A percentile compares a stretch with the other conserved stretches of the same genome.
Conservation (phyloP, 2,113 vertebrate genomes). For the Entomyzon cyanotis region DNA sequence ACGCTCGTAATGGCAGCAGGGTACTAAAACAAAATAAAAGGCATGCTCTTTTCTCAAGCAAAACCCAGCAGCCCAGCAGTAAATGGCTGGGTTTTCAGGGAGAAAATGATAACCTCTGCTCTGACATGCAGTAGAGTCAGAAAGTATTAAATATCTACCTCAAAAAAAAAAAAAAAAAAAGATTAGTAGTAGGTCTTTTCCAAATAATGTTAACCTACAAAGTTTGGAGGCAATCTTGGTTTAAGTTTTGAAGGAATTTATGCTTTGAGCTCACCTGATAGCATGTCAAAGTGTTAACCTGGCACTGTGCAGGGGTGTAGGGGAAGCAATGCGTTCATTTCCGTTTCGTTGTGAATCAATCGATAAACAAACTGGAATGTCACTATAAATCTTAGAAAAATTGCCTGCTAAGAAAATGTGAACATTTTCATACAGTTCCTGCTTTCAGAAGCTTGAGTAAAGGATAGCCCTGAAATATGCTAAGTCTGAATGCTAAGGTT, state of each 20-base stretch:
- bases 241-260: background rate
- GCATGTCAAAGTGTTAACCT: background rate
- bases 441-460: background rate
- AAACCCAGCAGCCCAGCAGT: background rate
- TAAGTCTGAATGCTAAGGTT: background rate
- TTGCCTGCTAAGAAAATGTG: constrained; percentile 1
- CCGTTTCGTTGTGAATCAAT: background rate
- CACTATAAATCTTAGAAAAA: constrained; percentile 33
- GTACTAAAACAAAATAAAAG: background rate
- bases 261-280: background rate
- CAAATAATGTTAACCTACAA: background rate
- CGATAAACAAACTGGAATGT: constrained; percentile 37
- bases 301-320: background rate
- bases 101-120: background rate
- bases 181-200: background rate
- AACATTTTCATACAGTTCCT: constrained; percentile 17
- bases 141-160: background rate
- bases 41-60: background rate
- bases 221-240: background rate
- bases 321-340: constrained; percentile 34
- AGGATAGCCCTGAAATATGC: background rate
- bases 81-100: background rate
- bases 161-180: no score
- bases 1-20: background rate
- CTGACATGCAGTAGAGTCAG: background rate